phyloP scores from a whole-genome alignment of 2,113 vertebrate genomes.

The Ploceus nigricollis region DNA sequence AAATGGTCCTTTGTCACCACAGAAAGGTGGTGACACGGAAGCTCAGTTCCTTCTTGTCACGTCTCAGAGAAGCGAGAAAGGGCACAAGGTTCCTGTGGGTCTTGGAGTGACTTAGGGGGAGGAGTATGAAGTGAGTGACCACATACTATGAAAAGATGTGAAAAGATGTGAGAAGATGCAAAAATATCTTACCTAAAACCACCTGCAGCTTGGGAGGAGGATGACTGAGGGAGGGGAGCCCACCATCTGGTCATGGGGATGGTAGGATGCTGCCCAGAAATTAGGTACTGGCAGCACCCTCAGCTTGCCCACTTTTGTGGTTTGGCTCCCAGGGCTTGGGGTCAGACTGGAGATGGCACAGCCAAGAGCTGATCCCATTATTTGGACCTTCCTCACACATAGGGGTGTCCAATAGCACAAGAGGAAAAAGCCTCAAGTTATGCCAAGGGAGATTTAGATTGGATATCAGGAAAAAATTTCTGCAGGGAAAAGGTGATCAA shows the following conservation, averaged over 20 bases:
- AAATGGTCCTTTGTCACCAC: not conserved
- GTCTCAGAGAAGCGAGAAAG: not conserved
- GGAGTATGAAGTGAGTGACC: not conserved
- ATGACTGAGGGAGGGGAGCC: not conserved
- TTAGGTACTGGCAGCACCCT: not conserved
- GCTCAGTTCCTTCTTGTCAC: not conserved
- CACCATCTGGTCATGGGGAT: rapidly evolving
- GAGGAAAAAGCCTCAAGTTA: not conserved
- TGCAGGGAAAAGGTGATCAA: not conserved
- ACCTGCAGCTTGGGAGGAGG: not conserved
- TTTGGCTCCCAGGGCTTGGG: not conserved
- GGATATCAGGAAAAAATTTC: not conserved
- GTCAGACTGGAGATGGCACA: not conserved
- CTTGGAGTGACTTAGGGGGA: not conserved
- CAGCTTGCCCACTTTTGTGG: not conserved
- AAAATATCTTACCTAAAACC: not conserved
- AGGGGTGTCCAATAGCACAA: not conserved
- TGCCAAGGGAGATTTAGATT: not conserved
- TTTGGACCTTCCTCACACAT: not conserved
- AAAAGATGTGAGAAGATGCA: not conserved
- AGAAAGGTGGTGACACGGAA: not conserved
- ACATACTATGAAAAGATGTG: not conserved
- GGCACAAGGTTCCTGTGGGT: not conserved
- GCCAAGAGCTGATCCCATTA: not conserved
- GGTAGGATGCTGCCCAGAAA: not conserved